Percentiles rank a stretch among this genome's conserved stretches.
These are phyloP conservation scores for Gymnoscelis rufifasciata DNA, from an alignment of 2,888 invertebrate genomes.

Conservation along the genomic window DNA sequence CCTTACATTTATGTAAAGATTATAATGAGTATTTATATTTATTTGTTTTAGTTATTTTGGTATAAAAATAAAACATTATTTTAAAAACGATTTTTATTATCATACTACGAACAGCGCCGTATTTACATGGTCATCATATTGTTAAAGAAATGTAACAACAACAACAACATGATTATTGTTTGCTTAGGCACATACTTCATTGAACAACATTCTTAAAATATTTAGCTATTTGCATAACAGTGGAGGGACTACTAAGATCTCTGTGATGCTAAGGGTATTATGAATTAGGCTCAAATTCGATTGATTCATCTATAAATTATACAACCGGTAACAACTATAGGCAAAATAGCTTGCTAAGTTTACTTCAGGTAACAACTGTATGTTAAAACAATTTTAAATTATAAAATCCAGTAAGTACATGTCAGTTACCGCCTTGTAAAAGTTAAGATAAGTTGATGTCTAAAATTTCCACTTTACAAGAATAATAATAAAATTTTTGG, in stretches of 20 bases:
- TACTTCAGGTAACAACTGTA: slow-evolving; percentile 15
- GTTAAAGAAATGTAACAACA: slow-evolving; percentile 78
- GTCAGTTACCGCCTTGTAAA: slow-evolving; percentile 11
- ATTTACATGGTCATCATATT: slow-evolving; percentile 77
- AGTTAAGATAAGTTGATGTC: slow-evolving; percentile 4
- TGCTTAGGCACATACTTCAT: slow-evolving; percentile 72
- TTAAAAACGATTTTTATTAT: slow-evolving; percentile 75
- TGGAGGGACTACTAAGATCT: slow-evolving; percentile 30
- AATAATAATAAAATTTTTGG: not conserved
- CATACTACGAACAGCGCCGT: slow-evolving; percentile 78
- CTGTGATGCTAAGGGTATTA: slow-evolving; percentile 11
- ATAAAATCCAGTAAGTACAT: slow-evolving; percentile 19
- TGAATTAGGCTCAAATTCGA: not conserved
- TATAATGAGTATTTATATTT: not conserved
- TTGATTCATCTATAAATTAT: not conserved
- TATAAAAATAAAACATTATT: slow-evolving; percentile 51
- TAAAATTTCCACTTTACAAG: not conserved
- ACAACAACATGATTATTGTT: slow-evolving; percentile 65
- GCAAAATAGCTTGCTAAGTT: not conserved
- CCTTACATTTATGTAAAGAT: no score
- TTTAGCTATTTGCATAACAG: slow-evolving; percentile 36
- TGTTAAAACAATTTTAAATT: not conserved
- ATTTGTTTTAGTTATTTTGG: slow-evolving; percentile 5
- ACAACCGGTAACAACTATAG: slow-evolving; percentile 19
- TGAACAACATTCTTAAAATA: slow-evolving; percentile 56